Evolutionary conservation across 2,888 invertebrate genomes (phyloP), one percentile per base, ranked within the genome.

Genomic region (Apamea sordens): DNA sequence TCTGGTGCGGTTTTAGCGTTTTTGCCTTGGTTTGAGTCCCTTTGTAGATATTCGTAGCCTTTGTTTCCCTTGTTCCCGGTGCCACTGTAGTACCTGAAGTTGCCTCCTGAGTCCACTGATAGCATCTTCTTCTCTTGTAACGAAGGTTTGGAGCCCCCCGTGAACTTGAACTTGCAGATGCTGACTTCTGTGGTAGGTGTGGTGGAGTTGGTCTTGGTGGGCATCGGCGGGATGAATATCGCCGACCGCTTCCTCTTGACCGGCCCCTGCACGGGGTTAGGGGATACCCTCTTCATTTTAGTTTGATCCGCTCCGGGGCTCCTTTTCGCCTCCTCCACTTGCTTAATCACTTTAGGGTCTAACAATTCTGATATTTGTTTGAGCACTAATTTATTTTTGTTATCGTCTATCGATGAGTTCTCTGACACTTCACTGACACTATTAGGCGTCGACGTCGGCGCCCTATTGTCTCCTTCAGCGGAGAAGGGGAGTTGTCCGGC

Each of bases 91-190:
- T 98, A 99, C 47, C 98, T 96, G 88, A 99, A 98, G 91, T 99
- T 99, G 0, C 99, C 99, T 2, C 98, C 98, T 0, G 98, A 98
- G 93, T 99, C 99, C 0, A 99, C 98, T 0, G 98, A 98, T 0
- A 99, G 97, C 98, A 99, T 99, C 94, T 99, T 99, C 95, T 99
- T 99, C 92, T 99, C 99, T 92, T 99, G 98, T 71, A 99, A 93
- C 79, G 98, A 98, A 0, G 99, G 99, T 87, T 98, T 98, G 0
- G 98, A 98, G 0, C 99, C 99, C 0, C 99, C 99, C 0, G 99
- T 99, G 93, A 99, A 99, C 93, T 99, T 99, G 92, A 99, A 99
- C 94, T 99, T 99, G 93, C 99, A 99, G 91, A 99, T 99, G 93
- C 98, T 98, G 65, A 98, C 99, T 94, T 98, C 98, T 0, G 98